Base-by-base conservation (phyloP, 2,113 vertebrate genomes). In the Prinia subflava region DNA sequence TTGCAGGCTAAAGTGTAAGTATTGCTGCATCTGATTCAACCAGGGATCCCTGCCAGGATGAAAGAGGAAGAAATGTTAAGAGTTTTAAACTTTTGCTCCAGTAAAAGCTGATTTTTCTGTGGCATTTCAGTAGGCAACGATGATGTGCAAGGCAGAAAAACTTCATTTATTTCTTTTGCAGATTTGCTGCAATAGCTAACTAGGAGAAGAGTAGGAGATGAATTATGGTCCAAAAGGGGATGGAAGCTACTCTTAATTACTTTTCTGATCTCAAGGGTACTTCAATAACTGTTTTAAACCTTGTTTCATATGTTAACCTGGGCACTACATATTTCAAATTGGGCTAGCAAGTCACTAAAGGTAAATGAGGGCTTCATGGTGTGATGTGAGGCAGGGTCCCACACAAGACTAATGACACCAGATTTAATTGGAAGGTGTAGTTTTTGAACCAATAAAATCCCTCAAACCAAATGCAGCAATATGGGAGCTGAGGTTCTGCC, bases 351-450 rank as follows among this genome's bases (percentile, higher is more conserved):
- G 80, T 92, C 84, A 60, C 52, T 53, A 63, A 89, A 92, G 62
- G 59, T 78, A 73, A 73, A 91, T 71, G 91, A 88, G 79, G 74
- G 73, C 75, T 96, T 69, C 37, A 18, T 20, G 67, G 73, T 83
- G 53, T 85, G 91, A 57, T 69, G 52, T 59, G 81, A 96, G 70
- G 64, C 49, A 55, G 57, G 64, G 81, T 89, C 71, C 90, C 79
- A 87, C 75, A 63, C 84, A 92, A 91, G 60, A 57, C 39, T 83
- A 69, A 87, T 63, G 92, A 85, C 87, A 95, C 31, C 87, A 94
- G 53, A 90, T 92, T 97, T 97, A 97, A 97, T 91, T 97, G 94
- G 79, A 95, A 96, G 70, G 94, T 59, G 83, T 92, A 88, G 92
- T 11, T 83, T 89, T 94, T 87, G 87, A 89, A 87, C 88, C 89